Percentiles rank a stretch among this genome's conserved stretches.
Evolutionary conservation across 1,140 invertebrate genomes (phyloP).

Genomic region (Lineus longissimus): DNA sequence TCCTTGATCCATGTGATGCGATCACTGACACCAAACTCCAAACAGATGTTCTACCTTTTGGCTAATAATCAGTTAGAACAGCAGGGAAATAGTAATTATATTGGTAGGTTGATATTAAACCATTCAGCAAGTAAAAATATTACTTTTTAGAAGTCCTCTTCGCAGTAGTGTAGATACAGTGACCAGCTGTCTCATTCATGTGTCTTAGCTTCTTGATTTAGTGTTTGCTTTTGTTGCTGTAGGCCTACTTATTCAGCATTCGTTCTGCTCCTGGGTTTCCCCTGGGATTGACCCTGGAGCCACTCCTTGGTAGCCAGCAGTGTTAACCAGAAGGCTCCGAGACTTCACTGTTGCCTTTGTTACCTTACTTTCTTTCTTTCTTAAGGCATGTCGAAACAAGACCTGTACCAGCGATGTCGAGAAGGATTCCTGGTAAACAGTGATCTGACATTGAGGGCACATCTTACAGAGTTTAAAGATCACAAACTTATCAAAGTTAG

Average conservation of each 20-base stretch:
- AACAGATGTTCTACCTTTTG: slow-evolving; percentile 78
- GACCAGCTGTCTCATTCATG: too few species aligned
- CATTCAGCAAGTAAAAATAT: too few species aligned
- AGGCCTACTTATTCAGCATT: too few species aligned
- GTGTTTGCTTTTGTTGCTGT: too few species aligned
- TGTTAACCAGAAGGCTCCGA: too few species aligned
- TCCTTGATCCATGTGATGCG: slow-evolving; percentile 83
- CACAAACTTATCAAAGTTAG: slow-evolving; percentile 83
- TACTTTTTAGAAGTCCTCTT: too few species aligned
- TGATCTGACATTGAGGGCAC: slow-evolving; percentile 78
- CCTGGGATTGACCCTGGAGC: too few species aligned
- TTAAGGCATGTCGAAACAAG: slow-evolving; percentile 79
- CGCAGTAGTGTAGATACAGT: too few species aligned
- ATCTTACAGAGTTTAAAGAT: slow-evolving; percentile 88
- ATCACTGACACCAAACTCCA: slow-evolving; percentile 82
- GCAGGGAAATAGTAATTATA: slow-evolving; percentile 66
- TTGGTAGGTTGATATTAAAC: slow-evolving; percentile 67
- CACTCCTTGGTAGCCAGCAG: too few species aligned
- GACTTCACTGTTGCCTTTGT: too few species aligned
- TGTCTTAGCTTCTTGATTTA: too few species aligned
- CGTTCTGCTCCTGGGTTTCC: too few species aligned
- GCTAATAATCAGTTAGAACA: slow-evolving; percentile 73
- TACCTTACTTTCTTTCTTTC: slow-evolving; percentile 13
- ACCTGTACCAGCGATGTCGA: slow-evolving; percentile 76
- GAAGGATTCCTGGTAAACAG: slow-evolving; percentile 86